These are phyloP conservation scores for Sebastes paucispinis DNA, from an alignment of 2,797 vertebrate genomes.

Conservation along the genomic window DNA sequence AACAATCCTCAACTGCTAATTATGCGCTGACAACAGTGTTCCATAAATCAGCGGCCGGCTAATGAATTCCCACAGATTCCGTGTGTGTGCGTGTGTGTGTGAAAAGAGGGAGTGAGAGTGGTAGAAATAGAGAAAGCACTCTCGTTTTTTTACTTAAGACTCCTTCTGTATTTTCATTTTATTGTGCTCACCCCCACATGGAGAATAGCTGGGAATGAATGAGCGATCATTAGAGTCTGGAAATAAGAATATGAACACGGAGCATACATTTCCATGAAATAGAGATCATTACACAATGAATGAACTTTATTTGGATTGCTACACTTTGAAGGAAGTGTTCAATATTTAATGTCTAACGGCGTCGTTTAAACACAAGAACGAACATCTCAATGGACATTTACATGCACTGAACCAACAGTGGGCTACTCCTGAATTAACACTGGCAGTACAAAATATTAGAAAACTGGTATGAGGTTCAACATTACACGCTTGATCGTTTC, in stretches of 20 bases:
- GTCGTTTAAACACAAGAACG: background rate
- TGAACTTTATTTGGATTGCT: conserved; percentile 5
- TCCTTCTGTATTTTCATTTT: conserved; percentile 22
- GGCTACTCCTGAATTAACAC: background rate
- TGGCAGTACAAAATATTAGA: background rate
- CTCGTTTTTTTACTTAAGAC: background rate
- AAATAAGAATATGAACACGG: background rate
- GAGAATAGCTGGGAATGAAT: conserved; percentile 2
- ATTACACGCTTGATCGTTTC: background rate
- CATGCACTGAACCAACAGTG: background rate
- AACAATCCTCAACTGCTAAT: conserved; percentile 73
- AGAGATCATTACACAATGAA: conserved; percentile 24
- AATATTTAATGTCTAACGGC: background rate
- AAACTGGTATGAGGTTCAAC: background rate
- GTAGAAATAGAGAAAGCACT: conserved; percentile 2
- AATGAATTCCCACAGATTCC: conserved; percentile 68
- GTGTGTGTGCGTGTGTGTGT: conserved; percentile 8
- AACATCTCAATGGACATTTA: background rate
- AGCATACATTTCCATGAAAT: conserved; percentile 17
- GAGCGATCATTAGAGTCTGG: background rate
- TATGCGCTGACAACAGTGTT: conserved; percentile 67
- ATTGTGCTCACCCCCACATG: conserved; percentile 11
- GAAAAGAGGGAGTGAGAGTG: background rate
- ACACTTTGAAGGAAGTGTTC: background rate
- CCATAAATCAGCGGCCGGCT: conserved; percentile 63